phyloP scores from a whole-genome alignment of 2,113 vertebrate species.

The Corythaeola cristata region DNA sequence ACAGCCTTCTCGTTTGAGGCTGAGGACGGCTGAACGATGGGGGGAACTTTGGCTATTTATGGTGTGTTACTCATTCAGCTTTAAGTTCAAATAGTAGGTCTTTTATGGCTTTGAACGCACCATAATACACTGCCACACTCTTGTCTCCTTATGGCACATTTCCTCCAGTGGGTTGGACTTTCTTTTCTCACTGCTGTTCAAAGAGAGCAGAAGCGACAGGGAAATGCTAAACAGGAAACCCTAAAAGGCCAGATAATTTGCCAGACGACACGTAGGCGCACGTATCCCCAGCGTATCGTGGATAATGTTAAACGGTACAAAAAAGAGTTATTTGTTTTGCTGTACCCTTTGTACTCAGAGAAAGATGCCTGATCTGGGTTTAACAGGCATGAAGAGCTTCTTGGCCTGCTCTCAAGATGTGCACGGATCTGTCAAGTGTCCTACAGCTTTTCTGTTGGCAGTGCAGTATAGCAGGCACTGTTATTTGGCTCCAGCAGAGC shows the following conservation, averaged over 20 bases:
- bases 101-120: neutral
- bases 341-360: neutral
- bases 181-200: neutral
- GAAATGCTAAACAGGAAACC: neutral
- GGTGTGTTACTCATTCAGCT: neutral
- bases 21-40: neutral
- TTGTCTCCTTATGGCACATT: neutral
- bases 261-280: neutral
- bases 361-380: neutral
- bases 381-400: neutral
- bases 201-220: neutral
- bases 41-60: neutral
- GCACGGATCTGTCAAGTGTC: neutral
- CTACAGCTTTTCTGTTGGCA: neutral
- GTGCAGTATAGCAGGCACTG: neutral
- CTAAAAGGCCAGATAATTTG: neutral
- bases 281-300: neutral
- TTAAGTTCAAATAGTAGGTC: neutral
- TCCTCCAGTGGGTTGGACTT: neutral
- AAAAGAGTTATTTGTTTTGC: neutral
- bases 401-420: neutral
- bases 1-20: rapidly evolving
- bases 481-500: neutral
- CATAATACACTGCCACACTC: neutral
- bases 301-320: neutral